Conservation (phyloP, 2,113 vertebrate genomes). For the Myotis brandtii region DNA sequence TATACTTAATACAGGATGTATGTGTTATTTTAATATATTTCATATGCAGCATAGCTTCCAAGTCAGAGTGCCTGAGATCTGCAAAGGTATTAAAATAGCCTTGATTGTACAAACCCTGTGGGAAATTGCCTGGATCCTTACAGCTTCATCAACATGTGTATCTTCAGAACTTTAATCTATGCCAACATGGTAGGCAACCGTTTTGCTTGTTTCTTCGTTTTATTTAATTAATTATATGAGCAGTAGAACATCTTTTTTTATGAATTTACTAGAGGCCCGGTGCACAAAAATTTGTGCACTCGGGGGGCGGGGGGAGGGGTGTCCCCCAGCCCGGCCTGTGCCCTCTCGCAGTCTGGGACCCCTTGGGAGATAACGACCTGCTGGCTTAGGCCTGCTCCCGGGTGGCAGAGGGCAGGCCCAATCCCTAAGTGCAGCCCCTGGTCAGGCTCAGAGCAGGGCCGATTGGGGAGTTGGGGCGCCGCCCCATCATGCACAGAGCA, state of each 20-base stretch:
- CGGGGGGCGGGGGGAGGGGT: too few relatives aligned
- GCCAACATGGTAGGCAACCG: neutral
- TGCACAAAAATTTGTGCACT: too few relatives aligned
- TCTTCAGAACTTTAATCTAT: conserved; percentile 7
- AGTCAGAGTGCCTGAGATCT: neutral
- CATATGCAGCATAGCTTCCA: neutral
- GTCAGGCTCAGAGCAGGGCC: too few relatives aligned
- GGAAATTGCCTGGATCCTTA: neutral
- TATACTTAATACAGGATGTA: neutral
- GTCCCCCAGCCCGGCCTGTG: too few relatives aligned
- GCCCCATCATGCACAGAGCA: too few relatives aligned
- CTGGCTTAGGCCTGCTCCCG: too few relatives aligned
- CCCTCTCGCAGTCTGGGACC: too few relatives aligned
- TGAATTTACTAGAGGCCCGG: too few relatives aligned
- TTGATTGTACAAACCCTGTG: neutral
- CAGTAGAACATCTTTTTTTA: neutral
- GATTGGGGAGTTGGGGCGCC: too few relatives aligned
- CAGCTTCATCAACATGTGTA: neutral
- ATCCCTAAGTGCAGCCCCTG: too few relatives aligned
- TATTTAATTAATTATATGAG: conserved; percentile 4
- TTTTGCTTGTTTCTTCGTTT: conserved; percentile 32
- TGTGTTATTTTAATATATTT: neutral
- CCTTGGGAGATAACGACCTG: too few relatives aligned
- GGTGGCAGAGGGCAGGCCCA: too few relatives aligned
- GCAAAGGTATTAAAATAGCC: neutral